A percentile compares a stretch with the other conserved stretches of the same genome.
phyloP scores from a whole-genome alignment of 2,113 vertebrate genomes.

The Notarius lentiginosus region DNA sequence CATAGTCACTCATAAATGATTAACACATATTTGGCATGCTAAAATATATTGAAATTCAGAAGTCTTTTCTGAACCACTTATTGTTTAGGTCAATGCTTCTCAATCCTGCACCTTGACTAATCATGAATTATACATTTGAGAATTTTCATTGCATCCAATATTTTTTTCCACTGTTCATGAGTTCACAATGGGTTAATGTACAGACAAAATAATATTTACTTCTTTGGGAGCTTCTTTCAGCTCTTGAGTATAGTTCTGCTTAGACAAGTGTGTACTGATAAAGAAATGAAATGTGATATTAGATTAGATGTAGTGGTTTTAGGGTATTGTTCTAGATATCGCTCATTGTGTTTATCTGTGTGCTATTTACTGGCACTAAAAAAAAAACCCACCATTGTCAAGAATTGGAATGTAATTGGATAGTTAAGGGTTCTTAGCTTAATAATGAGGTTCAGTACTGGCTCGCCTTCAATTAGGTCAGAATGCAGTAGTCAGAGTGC shows the following conservation, averaged over 20 bases:
- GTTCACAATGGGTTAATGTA: neutral
- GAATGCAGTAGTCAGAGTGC: neutral
- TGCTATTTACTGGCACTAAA: neutral
- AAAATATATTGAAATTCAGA: neutral
- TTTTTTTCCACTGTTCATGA: neutral
- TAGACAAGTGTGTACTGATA: no score
- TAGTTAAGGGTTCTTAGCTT: neutral
- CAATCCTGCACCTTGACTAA: neutral
- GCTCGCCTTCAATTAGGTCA: neutral
- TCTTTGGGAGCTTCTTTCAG: neutral
- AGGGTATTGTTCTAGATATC: neutral
- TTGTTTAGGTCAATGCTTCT: neutral
- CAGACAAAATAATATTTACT: neutral
- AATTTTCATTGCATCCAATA: neutral
- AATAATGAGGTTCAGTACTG: neutral
- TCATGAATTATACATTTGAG: neutral
- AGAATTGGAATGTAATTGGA: no score
- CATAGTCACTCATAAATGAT: neutral
- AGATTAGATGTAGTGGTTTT: neutral
- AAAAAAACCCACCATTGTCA: neutral
- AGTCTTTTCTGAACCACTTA: neutral
- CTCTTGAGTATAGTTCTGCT: neutral
- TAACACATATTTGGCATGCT: neutral
- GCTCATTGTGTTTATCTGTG: neutral
- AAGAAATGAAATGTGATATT: neutral